Evolutionary conservation across 2,113 vertebrate species (phyloP).

Genomic region (Andinoacara biseriatus): DNA sequence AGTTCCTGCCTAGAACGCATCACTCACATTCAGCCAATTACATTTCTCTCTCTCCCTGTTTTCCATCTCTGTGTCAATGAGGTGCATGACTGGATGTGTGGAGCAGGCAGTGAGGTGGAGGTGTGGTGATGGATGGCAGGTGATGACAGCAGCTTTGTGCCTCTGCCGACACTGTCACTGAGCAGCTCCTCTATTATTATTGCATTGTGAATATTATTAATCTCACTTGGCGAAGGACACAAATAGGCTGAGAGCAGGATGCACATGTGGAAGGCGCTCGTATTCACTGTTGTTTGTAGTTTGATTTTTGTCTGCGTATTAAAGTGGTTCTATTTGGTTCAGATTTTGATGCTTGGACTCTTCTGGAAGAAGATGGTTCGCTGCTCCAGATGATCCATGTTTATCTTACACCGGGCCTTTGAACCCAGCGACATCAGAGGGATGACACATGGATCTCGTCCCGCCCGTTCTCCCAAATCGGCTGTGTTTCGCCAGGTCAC

Average conservation of each 20-base stretch:
- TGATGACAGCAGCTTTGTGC: constrained; percentile 31
- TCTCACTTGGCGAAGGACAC: not conserved
- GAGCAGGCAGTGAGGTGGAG: constrained; percentile 28
- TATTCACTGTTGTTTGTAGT: not conserved
- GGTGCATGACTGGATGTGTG: constrained; percentile 12
- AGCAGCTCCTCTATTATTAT: constrained; percentile 56
- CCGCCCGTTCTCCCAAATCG: too few species aligned
- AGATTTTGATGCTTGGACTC: not conserved
- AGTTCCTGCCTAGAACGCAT: constrained; percentile 39
- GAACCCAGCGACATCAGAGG: not conserved
- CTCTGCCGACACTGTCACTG: constrained; percentile 43
- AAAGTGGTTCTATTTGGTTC: not conserved
- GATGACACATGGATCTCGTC: not conserved
- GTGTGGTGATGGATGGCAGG: constrained; percentile 56
- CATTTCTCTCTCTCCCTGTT: constrained; percentile 27
- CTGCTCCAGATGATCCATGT: not conserved
- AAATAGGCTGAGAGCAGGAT: not conserved
- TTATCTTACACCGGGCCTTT: not conserved
- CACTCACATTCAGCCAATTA: constrained; percentile 27
- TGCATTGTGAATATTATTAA: constrained; percentile 51
- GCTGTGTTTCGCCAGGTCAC: too few species aligned
- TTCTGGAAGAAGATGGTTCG: not conserved
- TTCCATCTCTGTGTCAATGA: constrained; percentile 35
- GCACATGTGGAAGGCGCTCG: not conserved
- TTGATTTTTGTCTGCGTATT: not conserved